Evolutionary conservation across 2,888 invertebrate genomes (phyloP), one percentile per base, ranked within the genome.

Genomic region (Phengaris arion): DNA sequence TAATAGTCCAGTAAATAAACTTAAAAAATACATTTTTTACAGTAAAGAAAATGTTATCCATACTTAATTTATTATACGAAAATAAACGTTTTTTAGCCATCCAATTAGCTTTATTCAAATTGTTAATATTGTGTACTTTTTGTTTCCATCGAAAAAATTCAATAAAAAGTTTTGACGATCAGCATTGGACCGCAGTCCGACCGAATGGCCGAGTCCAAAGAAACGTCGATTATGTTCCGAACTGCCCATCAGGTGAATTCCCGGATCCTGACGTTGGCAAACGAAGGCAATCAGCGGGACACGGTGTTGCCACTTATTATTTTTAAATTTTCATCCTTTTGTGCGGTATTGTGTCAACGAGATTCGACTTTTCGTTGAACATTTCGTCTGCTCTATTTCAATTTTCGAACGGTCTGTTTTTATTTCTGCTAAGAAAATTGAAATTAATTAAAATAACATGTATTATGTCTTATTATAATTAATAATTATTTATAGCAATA

Each of bases 201-300:
- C 54, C 54, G 9, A 69, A 75, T 55, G 69, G 70, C 57, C 45
- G 70, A 12, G 48, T 57, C 57, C 70, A 70, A 69, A 69, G 55
- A 69, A 75, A 75, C 54, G 69, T 69, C 75, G 55, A 70, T 70
- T 75, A 57, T 57, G 57, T 75, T 70, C 55, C 45, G 48, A 75
- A 55, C 75, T 48, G 57, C 46, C 69, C 70, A 75, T 75, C 55
- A 69, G 35, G 69, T 68, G 68, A 75, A 76, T 75, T 77, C 80
- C 74, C 78, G 75, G 78, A 73, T 77, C 80, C 82, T 84, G 86
- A 83, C 81, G 82, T 81, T 83, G 76, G 75, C 83, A 87, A 88
- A 88, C 83, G 86, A 88, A 86, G 86, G 82, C 86, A 88, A 88
- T 88, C 81, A 78, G 77, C 74, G 78, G 70, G 59, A 75, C 68